Conservation (phyloP, 2,113 vertebrate genomes). For the Syngnathus floridae region DNA sequence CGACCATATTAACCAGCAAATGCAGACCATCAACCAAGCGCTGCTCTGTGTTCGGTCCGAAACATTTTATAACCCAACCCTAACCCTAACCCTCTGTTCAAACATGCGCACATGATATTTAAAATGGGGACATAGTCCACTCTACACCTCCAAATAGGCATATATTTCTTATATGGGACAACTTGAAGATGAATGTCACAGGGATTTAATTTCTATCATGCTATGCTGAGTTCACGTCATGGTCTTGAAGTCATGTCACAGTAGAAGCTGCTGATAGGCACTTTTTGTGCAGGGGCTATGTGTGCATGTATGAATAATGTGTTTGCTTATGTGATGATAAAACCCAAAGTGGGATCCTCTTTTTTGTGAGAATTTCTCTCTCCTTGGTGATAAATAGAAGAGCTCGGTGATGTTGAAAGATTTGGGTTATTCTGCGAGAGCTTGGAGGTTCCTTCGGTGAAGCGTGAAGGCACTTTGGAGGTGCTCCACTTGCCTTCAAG, state of each 20-base stretch:
- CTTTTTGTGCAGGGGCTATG: conserved; percentile 3
- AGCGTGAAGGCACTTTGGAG: conserved; percentile 31
- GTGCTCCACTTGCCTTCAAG: conserved; percentile 22
- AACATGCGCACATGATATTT: not conserved
- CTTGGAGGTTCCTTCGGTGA: conserved; percentile 30
- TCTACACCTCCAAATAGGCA: conserved; percentile 22
- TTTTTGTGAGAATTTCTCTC: conserved; percentile 39
- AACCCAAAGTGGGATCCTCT: conserved; percentile 43
- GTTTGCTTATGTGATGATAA: conserved; percentile 44
- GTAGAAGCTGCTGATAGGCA: conserved; percentile 29
- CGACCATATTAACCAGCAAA: conserved; percentile 17
- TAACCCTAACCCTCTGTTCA: not conserved
- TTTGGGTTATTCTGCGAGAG: conserved; percentile 26
- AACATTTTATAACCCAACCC: not conserved
- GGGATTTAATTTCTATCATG: conserved; percentile 51
- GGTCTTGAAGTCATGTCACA: conserved; percentile 44
- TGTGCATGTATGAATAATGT: conserved; percentile 40
- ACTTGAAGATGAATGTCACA: conserved; percentile 45
- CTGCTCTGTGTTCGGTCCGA: conserved; percentile 23
- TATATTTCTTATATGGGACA: conserved; percentile 31
- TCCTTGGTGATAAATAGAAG: conserved; percentile 33
- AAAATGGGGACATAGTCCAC: conserved; percentile 4
- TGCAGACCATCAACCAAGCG: conserved; percentile 20
- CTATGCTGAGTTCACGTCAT: conserved; percentile 44
- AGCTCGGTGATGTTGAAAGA: conserved; percentile 38